Conservation (phyloP, 1,140 invertebrate genomes). For the Drosophila lacertosa region DNA sequence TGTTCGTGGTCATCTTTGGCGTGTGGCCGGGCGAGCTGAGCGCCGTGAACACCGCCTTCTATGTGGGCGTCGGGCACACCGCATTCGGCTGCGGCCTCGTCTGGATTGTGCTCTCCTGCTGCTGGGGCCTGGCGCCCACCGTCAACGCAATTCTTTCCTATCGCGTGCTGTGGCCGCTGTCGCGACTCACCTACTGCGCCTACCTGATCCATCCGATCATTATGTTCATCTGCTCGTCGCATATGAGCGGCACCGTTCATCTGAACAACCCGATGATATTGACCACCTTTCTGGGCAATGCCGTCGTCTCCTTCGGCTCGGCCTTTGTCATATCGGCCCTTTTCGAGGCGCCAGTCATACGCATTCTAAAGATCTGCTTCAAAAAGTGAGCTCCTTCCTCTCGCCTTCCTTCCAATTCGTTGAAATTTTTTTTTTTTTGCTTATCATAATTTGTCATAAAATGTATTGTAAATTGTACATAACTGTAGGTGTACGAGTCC, state of each 20-base stretch:
- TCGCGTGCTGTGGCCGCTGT: conserved; percentile 91
- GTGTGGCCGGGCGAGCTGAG: conserved; percentile 89
- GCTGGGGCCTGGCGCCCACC: conserved; percentile 89
- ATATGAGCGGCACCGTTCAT: conserved; percentile 91
- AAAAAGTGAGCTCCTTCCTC: conserved; percentile 59
- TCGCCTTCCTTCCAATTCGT: background rate
- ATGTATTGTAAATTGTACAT: conserved; percentile 34
- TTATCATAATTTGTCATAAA: background rate
- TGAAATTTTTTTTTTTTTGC: conserved; percentile 6
- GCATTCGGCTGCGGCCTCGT: conserved; percentile 91
- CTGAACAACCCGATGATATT: conserved; percentile 89
- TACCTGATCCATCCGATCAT: conserved; percentile 95
- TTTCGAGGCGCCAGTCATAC: conserved; percentile 91
- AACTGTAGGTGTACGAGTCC: conserved; percentile 24
- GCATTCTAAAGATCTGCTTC: conserved; percentile 89
- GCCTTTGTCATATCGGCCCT: conserved; percentile 91
- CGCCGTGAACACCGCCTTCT: conserved; percentile 87
- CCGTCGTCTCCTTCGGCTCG: conserved; percentile 90
- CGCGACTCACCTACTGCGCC: conserved; percentile 94
- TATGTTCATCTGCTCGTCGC: conserved; percentile 90
- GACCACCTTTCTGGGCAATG: conserved; percentile 91
- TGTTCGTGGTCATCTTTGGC: conserved; percentile 90
- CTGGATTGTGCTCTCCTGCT: conserved; percentile 93
- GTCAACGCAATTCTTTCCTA: conserved; percentile 91
- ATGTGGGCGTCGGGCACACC: conserved; percentile 87